Evolutionary conservation across 1,140 invertebrate genomes (phyloP), one percentile per base, ranked within the genome.

Genomic region (Drosophila tani): DNA sequence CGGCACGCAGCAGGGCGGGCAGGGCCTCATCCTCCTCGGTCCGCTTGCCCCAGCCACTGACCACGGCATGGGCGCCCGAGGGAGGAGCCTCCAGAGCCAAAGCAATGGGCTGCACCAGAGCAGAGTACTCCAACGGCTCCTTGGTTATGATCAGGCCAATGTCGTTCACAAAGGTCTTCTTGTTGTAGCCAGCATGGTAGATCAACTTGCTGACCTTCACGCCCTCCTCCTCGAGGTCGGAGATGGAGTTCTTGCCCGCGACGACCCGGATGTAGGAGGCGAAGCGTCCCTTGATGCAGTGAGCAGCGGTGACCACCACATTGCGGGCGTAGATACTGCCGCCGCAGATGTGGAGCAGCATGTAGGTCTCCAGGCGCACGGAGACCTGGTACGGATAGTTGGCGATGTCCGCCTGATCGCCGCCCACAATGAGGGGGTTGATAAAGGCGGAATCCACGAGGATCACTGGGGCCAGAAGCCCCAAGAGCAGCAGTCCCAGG

Each of bases 301-400:
- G 95, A 1, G 94, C 95, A 2, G 95, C 95, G 0, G 95, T 95
- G 2, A 95, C 29, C 12, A 95, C 93, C 12, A 94, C 93, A 3
- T 88, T 83, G 1, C 93, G 92, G 2, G 93, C 93, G 47, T 95
- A 94, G n/a, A 95, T 86, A 35, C 84, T 75, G 14, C 84, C 84
- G 1, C 84, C 84, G 46, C 84, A 88, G 32, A 88, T 88, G 38
- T 88, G 84, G 8, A 88, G 78, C 46, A 88, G 29, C 81, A 88
- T 90, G 40, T 88, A 88, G 15, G 84, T 81, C 51, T 88, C 85
- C 55, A 88, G 64, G 15, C 84, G 85, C 40, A 88, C 84, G 8
- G 84, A 88, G 4, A 88, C 84, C 55, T 88, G 84, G 40, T 88
- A 88, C 3, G 84, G 84, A 71, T 53, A 88, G n/a, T 81, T 59